A percentile compares a stretch with the other conserved stretches of the same genome.
These are phyloP conservation scores for Ephydatia muelleri DNA, from an alignment of 37 sponge, comb jelly and placozoan species.

Conservation along the genomic window DNA sequence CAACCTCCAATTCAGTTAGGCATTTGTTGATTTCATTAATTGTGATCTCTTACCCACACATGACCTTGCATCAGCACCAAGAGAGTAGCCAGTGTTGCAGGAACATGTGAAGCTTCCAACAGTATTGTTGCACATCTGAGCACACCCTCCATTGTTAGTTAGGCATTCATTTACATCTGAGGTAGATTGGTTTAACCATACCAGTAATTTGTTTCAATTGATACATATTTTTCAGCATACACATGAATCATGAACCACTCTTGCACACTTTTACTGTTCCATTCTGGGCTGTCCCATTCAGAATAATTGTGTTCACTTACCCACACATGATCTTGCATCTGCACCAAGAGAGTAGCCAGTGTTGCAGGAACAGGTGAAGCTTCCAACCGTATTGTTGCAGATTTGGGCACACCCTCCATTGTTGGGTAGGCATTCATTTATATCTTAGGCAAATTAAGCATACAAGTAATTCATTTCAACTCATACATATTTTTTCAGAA, in stretches of 20 bases:
- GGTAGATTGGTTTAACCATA: background rate
- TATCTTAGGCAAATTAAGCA: background rate
- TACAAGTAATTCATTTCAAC: background rate
- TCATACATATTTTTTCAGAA: background rate
- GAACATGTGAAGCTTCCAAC: constrained; percentile 14
- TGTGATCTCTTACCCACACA: background rate
- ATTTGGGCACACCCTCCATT: background rate
- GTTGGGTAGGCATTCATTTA: background rate
- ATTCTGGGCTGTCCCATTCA: background rate
- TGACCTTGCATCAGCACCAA: constrained; percentile 10
- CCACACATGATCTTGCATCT: constrained; percentile 7
- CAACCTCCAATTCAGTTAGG: background rate
- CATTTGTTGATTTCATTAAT: background rate
- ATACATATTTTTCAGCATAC: background rate
- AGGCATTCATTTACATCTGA: background rate
- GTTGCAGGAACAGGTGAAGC: constrained; percentile 17
- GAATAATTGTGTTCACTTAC: constrained; percentile 13
- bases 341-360: constrained; percentile 17
- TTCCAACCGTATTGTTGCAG: constrained; percentile 13
- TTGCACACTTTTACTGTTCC: constrained; percentile 31
- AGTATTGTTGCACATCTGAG: constrained; percentile 13
- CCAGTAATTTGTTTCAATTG: too few relatives aligned
- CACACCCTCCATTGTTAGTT: background rate
- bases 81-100: constrained; percentile 24
- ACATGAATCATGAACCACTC: constrained; percentile 2